Base-by-base conservation (phyloP, 2,113 vertebrate genomes). In the Oreocharis arfaki region DNA sequence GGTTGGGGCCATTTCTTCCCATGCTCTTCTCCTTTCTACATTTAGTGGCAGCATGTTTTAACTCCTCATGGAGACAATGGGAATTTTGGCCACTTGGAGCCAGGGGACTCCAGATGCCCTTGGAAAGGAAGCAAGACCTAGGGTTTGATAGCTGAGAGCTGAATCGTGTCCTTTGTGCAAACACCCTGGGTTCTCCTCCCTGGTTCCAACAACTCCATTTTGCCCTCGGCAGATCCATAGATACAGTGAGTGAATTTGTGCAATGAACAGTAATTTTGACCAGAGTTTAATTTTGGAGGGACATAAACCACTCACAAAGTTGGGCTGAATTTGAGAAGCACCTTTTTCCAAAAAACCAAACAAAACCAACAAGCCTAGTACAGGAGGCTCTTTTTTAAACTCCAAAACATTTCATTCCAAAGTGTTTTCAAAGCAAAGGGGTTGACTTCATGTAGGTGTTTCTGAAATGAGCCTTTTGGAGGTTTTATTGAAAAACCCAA, bases 391-490 rank as follows among this genome's bases (percentile, higher is more conserved):
- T 95, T 97, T 96, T 93, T 93, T 6, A 75, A 92, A 91, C 93
- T 95, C 94, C 89, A 95, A 94, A 96, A 95, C 94, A 81, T 95
- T 95, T 96, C 87, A 84, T 93, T 95, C 94, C 84, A 57, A 96
- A 95, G 81, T 95, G 89, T 97, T 97, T 96, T 96, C 95, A 95
- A 94, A 97, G 94, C 91, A 97, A 87, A 95, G 86, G 84, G 70
- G 89, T 69, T 94, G 89, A 95, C 84, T 96, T 91, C 93, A 69
- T 20, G 74, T 87, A 96, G 93, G 94, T 95, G 95, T 96, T 97
- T 95, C 87, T 96, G 94, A 97, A 96, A 96, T 76, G 91, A 95
- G 65, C 87, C 94, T 95, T 95, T 97, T 97, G 96, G 94, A 97
- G 73, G 77, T 79, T 96, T 95, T 89, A 94, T 82, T 95, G 93